These are phyloP conservation scores for Leptopilina drosophilae DNA, from an alignment of 2,888 invertebrate species.

Conservation along the genomic window DNA sequence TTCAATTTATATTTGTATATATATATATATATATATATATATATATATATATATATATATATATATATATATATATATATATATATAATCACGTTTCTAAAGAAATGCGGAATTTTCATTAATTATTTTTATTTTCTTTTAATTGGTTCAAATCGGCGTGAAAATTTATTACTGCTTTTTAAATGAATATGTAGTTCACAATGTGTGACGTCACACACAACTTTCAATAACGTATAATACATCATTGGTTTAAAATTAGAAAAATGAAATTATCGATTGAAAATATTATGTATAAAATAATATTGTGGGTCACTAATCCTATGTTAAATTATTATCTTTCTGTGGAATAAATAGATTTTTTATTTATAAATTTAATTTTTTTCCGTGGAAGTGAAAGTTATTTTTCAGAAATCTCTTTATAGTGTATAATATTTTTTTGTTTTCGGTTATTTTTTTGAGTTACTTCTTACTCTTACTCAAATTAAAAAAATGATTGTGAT, in stretches of 20 bases:
- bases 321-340: too few relatives aligned
- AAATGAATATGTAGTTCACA: constrained; percentile 9
- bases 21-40: too few relatives aligned
- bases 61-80: neutral
- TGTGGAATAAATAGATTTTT: too few relatives aligned
- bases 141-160: neutral
- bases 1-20: neutral
- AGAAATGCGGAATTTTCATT: neutral
- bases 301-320: neutral
- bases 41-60: too few relatives aligned
- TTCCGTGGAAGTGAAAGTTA: too few relatives aligned
- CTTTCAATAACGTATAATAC: neutral
- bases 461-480: too few relatives aligned
- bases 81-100: neutral
- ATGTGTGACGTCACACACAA: constrained; percentile 5
- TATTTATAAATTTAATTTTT: too few relatives aligned
- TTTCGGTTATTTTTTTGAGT: too few relatives aligned
- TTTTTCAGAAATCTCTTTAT: too few relatives aligned
- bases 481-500: too few relatives aligned
- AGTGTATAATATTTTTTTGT: too few relatives aligned
- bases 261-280: constrained; percentile 13
- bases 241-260: constrained; percentile 8
- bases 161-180: neutral
- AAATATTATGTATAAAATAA: constrained; percentile 2
- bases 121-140: constrained; percentile 3